Conservation (phyloP, 2,113 vertebrate species). For the Merops nubicus region DNA sequence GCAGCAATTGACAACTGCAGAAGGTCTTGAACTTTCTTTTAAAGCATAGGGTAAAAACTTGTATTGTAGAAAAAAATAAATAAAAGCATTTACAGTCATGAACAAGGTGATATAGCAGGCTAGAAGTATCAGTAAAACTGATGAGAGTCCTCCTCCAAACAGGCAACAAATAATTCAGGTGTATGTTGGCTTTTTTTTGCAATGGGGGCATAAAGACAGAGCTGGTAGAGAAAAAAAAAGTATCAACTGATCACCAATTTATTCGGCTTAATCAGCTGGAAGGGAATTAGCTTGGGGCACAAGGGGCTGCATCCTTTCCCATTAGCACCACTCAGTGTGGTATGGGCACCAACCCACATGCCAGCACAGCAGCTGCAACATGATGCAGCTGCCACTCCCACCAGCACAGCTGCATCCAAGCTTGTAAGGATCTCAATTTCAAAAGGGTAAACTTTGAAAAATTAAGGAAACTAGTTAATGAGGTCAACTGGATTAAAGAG, state of each 20-base stretch:
- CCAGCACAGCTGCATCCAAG: constrained; percentile 27
- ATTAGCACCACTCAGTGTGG: neutral
- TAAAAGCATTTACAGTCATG: neutral
- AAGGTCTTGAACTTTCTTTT: neutral
- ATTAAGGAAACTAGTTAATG: constrained; percentile 69
- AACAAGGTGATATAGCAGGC: neutral
- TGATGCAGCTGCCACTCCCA: neutral
- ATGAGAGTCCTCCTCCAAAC: neutral
- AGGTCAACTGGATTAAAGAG: constrained; percentile 68
- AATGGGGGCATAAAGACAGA: neutral
- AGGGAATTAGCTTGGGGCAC: neutral
- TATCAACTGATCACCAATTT: neutral
- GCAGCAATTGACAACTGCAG: neutral
- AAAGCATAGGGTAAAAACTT: neutral
- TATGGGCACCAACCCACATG: fast-evolving
- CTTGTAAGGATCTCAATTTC: constrained; percentile 40
- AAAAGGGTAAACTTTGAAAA: constrained; percentile 56
- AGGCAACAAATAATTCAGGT: neutral
- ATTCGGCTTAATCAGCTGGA: constrained; percentile 1
- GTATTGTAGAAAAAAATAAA: neutral
- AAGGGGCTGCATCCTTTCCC: neutral
- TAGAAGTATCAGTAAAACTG: neutral
- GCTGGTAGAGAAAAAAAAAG: neutral
- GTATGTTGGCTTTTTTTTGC: neutral
- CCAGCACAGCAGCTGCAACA: neutral